A percentile compares a stretch with the other conserved stretches of the same genome.
Conservation (phyloP, 2,113 vertebrate species). For the Oostethus manadensis region DNA sequence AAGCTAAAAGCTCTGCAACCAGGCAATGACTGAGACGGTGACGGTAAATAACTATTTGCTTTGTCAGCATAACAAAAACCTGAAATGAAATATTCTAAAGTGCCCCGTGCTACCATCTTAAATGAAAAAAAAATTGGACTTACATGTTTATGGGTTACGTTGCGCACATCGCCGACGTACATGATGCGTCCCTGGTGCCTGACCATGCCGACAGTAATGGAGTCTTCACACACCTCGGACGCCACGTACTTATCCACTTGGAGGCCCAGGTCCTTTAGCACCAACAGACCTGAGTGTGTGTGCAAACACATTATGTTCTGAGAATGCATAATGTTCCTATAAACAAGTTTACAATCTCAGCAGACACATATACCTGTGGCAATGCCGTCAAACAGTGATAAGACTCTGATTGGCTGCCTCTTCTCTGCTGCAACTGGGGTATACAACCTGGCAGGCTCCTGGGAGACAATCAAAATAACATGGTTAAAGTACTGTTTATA, state of each 20-base stretch:
- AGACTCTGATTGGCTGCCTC: conserved; percentile 91
- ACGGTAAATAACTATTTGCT: too few relatives aligned
- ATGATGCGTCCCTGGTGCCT: conserved; percentile 94
- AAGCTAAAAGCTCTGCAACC: too few relatives aligned
- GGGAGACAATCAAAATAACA: not conserved
- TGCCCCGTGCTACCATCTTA: too few relatives aligned
- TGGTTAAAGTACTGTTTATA: not conserved
- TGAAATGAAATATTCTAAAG: not conserved
- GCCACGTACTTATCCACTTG: conserved; percentile 94
- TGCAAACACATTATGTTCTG: not conserved
- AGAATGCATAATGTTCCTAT: not conserved
- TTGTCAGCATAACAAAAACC: too few relatives aligned
- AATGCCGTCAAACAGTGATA: conserved; percentile 94
- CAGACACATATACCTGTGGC: conserved; percentile 83
- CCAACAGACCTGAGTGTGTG: conserved; percentile 79
- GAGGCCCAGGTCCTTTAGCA: conserved; percentile 95
- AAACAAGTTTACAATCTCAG: not conserved
- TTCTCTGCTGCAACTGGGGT: conserved; percentile 88
- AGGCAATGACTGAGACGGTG: too few relatives aligned
- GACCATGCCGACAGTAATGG: conserved; percentile 96
- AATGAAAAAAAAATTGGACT: conserved; percentile 46
- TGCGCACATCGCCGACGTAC: conserved; percentile 95
- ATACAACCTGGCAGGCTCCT: conserved; percentile 92
- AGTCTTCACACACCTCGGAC: conserved; percentile 97
- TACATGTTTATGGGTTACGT: conserved; percentile 92